Conservation (phyloP, 2,113 vertebrate species). For the Trogon melanurus region DNA sequence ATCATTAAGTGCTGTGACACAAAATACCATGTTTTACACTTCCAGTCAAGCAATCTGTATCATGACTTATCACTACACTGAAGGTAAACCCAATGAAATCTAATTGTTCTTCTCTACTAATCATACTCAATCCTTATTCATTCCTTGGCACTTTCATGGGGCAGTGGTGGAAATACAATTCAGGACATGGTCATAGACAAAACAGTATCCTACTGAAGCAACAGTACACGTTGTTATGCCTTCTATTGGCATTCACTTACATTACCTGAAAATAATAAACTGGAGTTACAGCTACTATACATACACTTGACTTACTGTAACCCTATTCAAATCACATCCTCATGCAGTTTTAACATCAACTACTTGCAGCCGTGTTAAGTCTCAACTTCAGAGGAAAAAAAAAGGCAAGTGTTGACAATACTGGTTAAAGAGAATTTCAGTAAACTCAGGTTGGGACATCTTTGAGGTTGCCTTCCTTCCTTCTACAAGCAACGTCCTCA, state of each 20-base stretch:
- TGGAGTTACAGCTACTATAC: not conserved
- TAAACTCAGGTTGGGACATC: not conserved
- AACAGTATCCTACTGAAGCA: not conserved
- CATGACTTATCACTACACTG: not conserved
- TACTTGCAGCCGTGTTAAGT: not conserved
- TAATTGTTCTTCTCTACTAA: not conserved
- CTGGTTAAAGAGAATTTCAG: not conserved
- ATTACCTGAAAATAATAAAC: not conserved
- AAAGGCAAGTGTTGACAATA: not conserved
- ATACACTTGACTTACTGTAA: not conserved
- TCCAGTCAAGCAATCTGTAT: not conserved
- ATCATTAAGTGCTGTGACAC: not conserved
- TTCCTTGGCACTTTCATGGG: not conserved
- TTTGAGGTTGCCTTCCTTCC: not conserved
- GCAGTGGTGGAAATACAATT: not conserved
- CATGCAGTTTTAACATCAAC: not conserved
- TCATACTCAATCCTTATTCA: not conserved
- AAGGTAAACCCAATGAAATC: not conserved
- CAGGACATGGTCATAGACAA: not conserved
- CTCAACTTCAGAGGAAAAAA: not conserved
- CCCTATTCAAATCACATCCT: not conserved
- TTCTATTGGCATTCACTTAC: not conserved
- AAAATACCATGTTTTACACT: not conserved
- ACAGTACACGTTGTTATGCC: not conserved
- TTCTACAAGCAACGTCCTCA: fast-evolving